A percentile compares a stretch with the other conserved stretches of the same genome.
Conservation (phyloP, 2,113 vertebrate genomes). For the Apaloderma vittatum region DNA sequence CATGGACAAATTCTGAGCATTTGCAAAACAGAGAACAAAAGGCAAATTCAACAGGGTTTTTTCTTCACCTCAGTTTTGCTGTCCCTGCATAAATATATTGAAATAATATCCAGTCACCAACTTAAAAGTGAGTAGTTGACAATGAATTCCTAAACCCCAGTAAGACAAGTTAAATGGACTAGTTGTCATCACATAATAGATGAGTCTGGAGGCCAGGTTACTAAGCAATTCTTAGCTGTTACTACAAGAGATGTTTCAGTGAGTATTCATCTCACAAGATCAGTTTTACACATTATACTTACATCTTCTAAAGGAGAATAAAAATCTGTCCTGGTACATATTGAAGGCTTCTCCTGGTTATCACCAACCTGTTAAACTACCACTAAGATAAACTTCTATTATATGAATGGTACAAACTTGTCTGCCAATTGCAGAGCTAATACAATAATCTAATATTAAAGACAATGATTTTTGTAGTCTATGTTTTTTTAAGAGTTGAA, state of each 20-base stretch:
- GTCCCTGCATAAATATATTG: not conserved
- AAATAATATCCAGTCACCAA: not conserved
- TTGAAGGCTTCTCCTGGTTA: not conserved
- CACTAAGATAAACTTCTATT: not conserved
- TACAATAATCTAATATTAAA: not conserved
- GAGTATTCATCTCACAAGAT: not conserved
- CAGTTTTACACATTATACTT: not conserved
- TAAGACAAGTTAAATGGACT: constrained; percentile 39
- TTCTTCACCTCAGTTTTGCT: not conserved
- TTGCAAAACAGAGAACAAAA: not conserved
- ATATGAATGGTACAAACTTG: not conserved
- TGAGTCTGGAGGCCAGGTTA: not conserved
- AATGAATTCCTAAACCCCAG: constrained; percentile 2
- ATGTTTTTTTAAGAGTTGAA: not conserved
- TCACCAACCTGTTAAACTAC: not conserved
- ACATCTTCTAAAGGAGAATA: not conserved
- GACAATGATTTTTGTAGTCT: not conserved
- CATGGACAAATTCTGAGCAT: not conserved
- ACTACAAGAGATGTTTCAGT: constrained; percentile 12
- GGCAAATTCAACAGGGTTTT: not conserved
- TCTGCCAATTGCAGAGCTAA: not conserved
- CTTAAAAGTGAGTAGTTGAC: not conserved
- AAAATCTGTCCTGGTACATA: not conserved
- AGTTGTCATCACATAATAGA: not conserved
- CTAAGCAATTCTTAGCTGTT: constrained; percentile 25